These are phyloP conservation scores for Capreolus pygargus DNA, from an alignment of 2,113 vertebrate species.

Conservation along the genomic window DNA sequence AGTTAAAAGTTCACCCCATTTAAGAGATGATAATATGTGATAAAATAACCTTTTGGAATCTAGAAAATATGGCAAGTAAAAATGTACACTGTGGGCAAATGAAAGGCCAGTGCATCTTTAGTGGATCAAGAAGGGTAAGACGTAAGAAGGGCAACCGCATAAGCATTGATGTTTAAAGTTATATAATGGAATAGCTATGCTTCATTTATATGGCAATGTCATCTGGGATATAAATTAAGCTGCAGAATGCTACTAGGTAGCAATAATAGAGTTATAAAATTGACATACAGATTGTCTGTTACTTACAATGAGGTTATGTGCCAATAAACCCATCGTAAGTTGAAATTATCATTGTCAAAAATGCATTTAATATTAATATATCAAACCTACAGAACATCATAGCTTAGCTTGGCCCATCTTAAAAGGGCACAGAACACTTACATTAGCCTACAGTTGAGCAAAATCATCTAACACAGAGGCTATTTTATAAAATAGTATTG, in stretches of 20 bases:
- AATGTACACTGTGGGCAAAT: not conserved
- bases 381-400: not conserved
- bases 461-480: not conserved
- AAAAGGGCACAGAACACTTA: not conserved
- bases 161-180: not conserved
- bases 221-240: constrained; percentile 17
- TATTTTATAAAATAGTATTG: not conserved
- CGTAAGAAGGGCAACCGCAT: not conserved
- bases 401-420: not conserved
- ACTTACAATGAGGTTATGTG: not conserved
- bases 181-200: not conserved
- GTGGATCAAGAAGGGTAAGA: not conserved
- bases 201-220: not conserved
- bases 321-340: not conserved
- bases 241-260: not conserved
- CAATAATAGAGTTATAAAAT: constrained; percentile 37
- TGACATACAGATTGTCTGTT: not conserved
- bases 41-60: not conserved
- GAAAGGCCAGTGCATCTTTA: not conserved
- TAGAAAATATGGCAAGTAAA: not conserved
- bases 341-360: not conserved
- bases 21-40: not conserved
- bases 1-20: not conserved
- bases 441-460: not conserved
- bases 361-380: not conserved